A percentile compares a stretch with the other conserved stretches of the same genome.
Evolutionary conservation across 1,140 invertebrate species (phyloP).

Genomic region (Marisa cornuarietis): DNA sequence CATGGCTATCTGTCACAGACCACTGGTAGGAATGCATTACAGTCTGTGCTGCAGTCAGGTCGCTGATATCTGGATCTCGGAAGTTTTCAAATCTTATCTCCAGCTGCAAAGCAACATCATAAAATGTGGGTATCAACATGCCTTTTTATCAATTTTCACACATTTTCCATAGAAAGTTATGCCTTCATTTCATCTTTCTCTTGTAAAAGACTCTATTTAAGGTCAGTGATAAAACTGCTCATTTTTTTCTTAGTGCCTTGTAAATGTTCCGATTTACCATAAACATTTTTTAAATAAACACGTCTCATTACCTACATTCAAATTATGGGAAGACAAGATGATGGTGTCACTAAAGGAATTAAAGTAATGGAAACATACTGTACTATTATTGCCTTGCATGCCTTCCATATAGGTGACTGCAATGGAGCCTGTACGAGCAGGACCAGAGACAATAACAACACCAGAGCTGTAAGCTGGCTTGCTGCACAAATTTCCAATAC

Average conservation of each 20-base stretch:
- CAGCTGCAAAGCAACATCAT: conserved; percentile 17
- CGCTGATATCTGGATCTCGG: conserved; percentile 28
- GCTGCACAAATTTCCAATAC: conserved; percentile 32
- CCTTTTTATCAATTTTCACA: neutral
- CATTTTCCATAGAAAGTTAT: neutral
- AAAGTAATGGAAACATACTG: neutral
- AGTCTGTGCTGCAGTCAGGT: neutral
- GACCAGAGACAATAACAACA: conserved; percentile 27
- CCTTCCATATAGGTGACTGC: conserved; percentile 14
- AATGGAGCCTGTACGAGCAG: conserved; percentile 33
- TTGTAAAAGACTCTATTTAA: neutral
- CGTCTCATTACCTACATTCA: no score
- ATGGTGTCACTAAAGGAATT: neutral
- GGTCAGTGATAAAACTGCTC: no score
- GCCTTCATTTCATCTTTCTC: neutral
- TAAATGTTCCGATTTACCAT: no score
- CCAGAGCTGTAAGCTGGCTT: conserved; percentile 36
- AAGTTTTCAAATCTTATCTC: conserved; percentile 28
- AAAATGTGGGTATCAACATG: neutral
- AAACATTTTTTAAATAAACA: no score
- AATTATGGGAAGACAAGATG: no score
- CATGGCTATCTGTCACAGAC: conserved; percentile 20
- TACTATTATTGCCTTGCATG: neutral
- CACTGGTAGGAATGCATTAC: conserved; percentile 34
- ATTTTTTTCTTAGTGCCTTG: no score